These are phyloP conservation scores for Onychorhynchus coronatus DNA, from an alignment of 2,113 vertebrate species.

Conservation along the genomic window DNA sequence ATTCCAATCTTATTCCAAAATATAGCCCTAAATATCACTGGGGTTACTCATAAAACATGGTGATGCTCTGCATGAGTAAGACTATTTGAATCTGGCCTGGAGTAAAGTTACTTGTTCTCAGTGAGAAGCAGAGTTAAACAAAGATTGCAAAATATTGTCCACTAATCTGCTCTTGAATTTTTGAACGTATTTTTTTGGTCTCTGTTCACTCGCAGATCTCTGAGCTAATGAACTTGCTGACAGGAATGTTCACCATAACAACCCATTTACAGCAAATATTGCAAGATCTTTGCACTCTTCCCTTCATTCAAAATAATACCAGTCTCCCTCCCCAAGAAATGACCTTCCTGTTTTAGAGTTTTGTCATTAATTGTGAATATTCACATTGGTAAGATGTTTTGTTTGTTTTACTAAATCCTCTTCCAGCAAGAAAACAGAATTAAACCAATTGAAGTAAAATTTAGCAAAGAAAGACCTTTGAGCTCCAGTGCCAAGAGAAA, in stretches of 20 bases:
- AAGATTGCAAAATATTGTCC: slow-evolving; percentile 56
- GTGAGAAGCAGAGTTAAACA: slow-evolving; percentile 41
- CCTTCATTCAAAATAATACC: slow-evolving; percentile 59
- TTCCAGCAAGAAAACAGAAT: neutral
- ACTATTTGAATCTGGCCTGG: slow-evolving; percentile 46
- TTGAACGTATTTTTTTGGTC: slow-evolving; percentile 55
- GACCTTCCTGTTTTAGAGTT: slow-evolving; percentile 48
- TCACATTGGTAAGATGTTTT: slow-evolving; percentile 21
- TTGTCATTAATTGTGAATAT: slow-evolving; percentile 24
- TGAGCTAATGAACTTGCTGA: slow-evolving; percentile 60
- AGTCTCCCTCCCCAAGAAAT: slow-evolving; percentile 29
- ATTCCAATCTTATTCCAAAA: slow-evolving; percentile 41
- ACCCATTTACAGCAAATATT: slow-evolving; percentile 66
- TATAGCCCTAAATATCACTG: slow-evolving; percentile 47
- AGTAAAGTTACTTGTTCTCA: slow-evolving; percentile 51
- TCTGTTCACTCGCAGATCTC: slow-evolving; percentile 36
- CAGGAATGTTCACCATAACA: slow-evolving; percentile 67
- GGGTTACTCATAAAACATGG: slow-evolving; percentile 48
- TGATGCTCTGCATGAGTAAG: slow-evolving; percentile 49
- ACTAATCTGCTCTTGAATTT: slow-evolving; percentile 55
- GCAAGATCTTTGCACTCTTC: slow-evolving; percentile 56
- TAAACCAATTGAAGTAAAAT: neutral
- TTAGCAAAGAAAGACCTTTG: neutral
- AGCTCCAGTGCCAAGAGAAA: neutral
- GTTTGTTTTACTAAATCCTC: slow-evolving; percentile 38